phyloP scores from a whole-genome alignment of 2,113 vertebrate species.

The Pygoscelis adeliae region DNA sequence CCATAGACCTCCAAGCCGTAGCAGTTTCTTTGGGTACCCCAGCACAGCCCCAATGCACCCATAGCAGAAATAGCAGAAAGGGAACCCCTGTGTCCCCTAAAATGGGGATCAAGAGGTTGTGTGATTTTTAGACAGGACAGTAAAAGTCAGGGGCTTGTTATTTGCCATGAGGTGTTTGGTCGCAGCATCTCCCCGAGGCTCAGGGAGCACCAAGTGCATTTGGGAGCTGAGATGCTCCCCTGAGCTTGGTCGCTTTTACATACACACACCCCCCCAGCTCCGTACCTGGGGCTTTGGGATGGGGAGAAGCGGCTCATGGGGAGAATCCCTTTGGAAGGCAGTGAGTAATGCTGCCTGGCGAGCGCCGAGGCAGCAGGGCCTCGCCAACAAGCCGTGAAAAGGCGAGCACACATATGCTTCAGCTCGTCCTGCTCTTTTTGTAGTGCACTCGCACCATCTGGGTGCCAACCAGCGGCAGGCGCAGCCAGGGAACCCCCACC shows the following conservation, averaged over 20 bases:
- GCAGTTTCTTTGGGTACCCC: not conserved
- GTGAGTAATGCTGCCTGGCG: slow-evolving; percentile 28
- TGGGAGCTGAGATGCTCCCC: not conserved
- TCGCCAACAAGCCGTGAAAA: not conserved
- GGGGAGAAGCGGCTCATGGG: not conserved
- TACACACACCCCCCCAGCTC: not conserved
- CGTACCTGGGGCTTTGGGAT: not conserved
- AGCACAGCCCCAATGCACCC: not conserved
- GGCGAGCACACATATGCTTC: slow-evolving; percentile 22
- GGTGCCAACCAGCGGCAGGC: not conserved
- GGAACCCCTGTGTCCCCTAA: not conserved
- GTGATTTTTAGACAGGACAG: not conserved
- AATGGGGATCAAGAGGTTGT: accelerated
- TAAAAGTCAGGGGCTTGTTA: not conserved
- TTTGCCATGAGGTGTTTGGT: not conserved
- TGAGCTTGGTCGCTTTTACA: accelerated
- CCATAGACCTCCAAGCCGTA: not conserved
- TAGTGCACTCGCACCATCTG: not conserved
- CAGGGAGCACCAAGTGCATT: accelerated
- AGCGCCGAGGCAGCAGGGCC: not conserved
- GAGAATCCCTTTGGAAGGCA: not conserved
- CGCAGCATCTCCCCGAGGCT: accelerated
- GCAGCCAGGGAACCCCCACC: not conserved
- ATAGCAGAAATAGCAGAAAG: accelerated
- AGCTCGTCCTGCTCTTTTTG: slow-evolving; percentile 26